phyloP scores from a whole-genome alignment of 2,888 invertebrate species.

The Lepidocyrtoides sp. region DNA sequence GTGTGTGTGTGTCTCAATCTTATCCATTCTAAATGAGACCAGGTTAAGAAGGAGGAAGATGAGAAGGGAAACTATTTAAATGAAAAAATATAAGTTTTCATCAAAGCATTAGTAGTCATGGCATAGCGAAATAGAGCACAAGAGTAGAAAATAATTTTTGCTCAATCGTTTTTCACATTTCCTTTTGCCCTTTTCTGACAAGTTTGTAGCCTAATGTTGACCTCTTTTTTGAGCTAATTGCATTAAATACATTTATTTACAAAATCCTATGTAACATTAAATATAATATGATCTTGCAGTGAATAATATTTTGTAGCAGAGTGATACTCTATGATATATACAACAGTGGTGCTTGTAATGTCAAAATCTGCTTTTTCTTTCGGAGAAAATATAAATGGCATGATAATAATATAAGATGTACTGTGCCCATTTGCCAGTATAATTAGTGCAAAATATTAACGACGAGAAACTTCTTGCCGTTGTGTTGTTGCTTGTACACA shows the following conservation, averaged over 20 bases:
- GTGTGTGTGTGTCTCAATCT: slow-evolving; percentile 46
- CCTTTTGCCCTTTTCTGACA: slow-evolving; percentile 8
- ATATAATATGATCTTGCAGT: no score
- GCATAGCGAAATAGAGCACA: no score
- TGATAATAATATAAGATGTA: neutral
- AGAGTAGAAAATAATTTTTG: slow-evolving; percentile 33
- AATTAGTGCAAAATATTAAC: slow-evolving; percentile 8
- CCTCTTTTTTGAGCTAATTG: slow-evolving; percentile 36
- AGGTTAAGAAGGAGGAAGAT: slow-evolving; percentile 8
- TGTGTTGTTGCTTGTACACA: neutral
- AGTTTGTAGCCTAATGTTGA: slow-evolving; percentile 13
- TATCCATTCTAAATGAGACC: slow-evolving; percentile 51
- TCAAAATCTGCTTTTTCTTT: neutral
- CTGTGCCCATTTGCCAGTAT: neutral
- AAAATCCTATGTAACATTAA: no score
- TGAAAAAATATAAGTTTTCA: slow-evolving; percentile 16
- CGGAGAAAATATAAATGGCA: slow-evolving; percentile 3
- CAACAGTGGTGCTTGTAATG: neutral
- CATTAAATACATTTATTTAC: slow-evolving; percentile 5
- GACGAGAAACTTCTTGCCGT: neutral
- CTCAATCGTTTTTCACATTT: slow-evolving; percentile 49
- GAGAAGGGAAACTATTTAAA: slow-evolving; percentile 22
- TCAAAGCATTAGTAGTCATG: neutral
- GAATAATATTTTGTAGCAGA: no score
- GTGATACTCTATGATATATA: no score